These are phyloP conservation scores for Drosophila vallismaia DNA, from an alignment of 2,888 invertebrate genomes.

Conservation along the genomic window DNA sequence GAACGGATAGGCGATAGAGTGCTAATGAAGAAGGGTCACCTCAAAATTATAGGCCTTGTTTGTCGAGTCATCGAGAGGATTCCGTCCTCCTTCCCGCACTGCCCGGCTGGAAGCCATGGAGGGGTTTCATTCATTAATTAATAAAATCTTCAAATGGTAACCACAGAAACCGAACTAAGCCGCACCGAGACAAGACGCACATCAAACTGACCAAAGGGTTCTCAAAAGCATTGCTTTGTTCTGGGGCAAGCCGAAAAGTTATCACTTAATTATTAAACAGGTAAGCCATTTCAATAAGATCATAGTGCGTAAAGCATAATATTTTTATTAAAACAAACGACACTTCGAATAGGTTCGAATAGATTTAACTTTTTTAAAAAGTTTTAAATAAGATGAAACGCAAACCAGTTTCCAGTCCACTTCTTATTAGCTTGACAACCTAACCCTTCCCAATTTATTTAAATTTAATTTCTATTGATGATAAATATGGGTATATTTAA, in stretches of 20 bases:
- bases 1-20: conserved; percentile 32
- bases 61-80: conserved; percentile 12
- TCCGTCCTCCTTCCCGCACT: not conserved
- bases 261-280: conserved; percentile 66
- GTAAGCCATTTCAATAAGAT: conserved; percentile 46
- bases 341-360: not conserved
- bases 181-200: conserved; percentile 25
- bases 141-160: conserved; percentile 44
- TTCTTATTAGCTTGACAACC: too few relatives aligned
- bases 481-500: not conserved
- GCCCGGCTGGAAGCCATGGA: conserved; percentile 6
- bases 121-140: conserved; percentile 57
- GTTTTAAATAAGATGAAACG: too few relatives aligned
- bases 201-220: conserved; percentile 53
- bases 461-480: too few relatives aligned
- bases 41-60: conserved; percentile 5
- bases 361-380: too few relatives aligned
- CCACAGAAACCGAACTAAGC: conserved; percentile 40
- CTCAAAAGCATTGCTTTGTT: conserved; percentile 38
- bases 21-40: conserved; percentile 23
- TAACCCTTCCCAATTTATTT: too few relatives aligned
- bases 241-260: conserved; percentile 49
- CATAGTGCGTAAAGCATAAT: not conserved
- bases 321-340: not conserved
- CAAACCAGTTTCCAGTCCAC: too few relatives aligned